These are phyloP conservation scores for Pogonognathellus flavescens DNA, from an alignment of 1,140 invertebrate species.

Conservation along the genomic window DNA sequence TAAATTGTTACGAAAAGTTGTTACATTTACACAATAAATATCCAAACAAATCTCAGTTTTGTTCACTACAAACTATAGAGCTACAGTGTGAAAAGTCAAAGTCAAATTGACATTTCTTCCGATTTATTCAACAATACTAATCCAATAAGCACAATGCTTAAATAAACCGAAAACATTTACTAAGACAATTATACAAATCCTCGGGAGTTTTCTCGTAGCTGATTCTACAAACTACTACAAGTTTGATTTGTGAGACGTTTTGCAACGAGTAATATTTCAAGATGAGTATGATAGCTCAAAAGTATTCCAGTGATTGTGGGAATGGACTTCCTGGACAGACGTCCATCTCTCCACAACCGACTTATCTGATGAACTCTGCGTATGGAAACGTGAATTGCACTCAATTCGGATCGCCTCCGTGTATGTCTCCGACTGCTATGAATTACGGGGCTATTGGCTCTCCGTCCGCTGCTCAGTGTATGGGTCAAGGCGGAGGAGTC, in stretches of 20 bases:
- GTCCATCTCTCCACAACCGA: constrained; percentile 63
- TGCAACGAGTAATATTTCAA: background rate
- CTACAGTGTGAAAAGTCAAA: background rate
- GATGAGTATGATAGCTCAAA: constrained; percentile 53
- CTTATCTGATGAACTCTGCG: constrained; percentile 58
- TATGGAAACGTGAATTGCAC: constrained; percentile 59
- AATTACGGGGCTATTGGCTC: constrained; percentile 60
- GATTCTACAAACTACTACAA: background rate
- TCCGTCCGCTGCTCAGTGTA: constrained; percentile 62
- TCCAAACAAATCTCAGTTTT: background rate
- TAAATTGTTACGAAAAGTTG: background rate
- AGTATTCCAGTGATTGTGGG: constrained; percentile 51
- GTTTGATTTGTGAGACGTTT: background rate
- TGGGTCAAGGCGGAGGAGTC: constrained; percentile 51
- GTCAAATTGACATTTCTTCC: background rate
- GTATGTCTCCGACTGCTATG: constrained; percentile 64
- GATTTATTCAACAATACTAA: background rate
- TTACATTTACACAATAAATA: background rate
- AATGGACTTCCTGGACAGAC: constrained; percentile 58
- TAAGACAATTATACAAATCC: background rate
- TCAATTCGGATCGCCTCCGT: constrained; percentile 61
- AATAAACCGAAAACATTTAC: constrained; percentile 7
- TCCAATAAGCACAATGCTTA: background rate
- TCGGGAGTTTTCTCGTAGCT: background rate
- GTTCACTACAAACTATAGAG: background rate